phyloP scores from a whole-genome alignment of 1,140 invertebrate species.

The Alviniconcha marisindica region DNA sequence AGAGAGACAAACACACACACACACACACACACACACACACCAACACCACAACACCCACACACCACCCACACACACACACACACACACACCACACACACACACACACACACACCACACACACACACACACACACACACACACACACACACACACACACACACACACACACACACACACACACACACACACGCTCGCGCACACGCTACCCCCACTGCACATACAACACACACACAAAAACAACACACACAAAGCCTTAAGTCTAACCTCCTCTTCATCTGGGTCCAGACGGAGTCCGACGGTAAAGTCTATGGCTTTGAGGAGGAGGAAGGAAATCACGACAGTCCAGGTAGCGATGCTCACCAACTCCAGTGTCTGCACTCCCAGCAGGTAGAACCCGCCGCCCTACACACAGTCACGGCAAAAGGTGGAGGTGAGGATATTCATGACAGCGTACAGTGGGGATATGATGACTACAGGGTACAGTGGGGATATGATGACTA shows the following conservation, averaged over 20 bases:
- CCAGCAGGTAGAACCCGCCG: slow-evolving; percentile 90
- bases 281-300: slow-evolving; percentile 71
- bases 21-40: background rate
- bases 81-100: background rate
- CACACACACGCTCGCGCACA: background rate
- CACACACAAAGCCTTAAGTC: slow-evolving; percentile 1
- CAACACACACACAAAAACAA: slow-evolving; percentile 6
- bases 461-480: too few species aligned
- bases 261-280: slow-evolving; percentile 67
- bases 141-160: slow-evolving; percentile 24
- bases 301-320: slow-evolving; percentile 69
- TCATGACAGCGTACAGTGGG: too few species aligned
- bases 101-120: background rate
- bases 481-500: too few species aligned
- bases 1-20: background rate
- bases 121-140: slow-evolving; percentile 12
- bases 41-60: too few species aligned
- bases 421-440: too few species aligned
- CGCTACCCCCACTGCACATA: too few species aligned
- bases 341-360: slow-evolving; percentile 86
- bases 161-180: slow-evolving; percentile 6
- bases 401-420: slow-evolving; percentile 80
- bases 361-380: slow-evolving; percentile 85
- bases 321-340: slow-evolving; percentile 75
- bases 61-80: background rate